phyloP scores from a whole-genome alignment of 2,888 invertebrate genomes.

The Dysmachus trigonus region DNA sequence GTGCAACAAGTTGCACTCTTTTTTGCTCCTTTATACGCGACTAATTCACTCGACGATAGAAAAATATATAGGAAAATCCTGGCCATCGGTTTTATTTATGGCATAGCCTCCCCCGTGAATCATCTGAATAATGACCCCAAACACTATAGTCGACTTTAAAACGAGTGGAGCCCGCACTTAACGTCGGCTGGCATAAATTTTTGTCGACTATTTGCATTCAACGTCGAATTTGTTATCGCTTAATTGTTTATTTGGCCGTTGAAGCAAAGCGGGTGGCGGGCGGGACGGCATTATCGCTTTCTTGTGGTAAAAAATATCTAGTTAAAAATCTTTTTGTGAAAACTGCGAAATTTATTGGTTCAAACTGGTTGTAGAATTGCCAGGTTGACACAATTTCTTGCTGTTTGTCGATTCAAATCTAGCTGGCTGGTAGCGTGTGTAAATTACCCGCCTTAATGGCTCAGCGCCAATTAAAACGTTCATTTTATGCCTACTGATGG shows the following conservation, averaged over 20 bases:
- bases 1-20: neutral
- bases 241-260: neutral
- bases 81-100: neutral
- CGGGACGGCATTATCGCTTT: neutral
- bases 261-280: neutral
- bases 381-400: neutral
- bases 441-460: neutral
- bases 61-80: neutral
- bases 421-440: neutral
- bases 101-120: neutral
- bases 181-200: neutral
- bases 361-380: neutral
- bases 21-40: neutral
- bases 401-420: neutral
- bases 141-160: neutral
- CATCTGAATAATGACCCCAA: neutral
- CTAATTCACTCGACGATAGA: neutral
- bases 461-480: neutral
- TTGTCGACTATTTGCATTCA: neutral
- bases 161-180: neutral
- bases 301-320: neutral
- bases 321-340: neutral
- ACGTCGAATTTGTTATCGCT: neutral
- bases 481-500: neutral
- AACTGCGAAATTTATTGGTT: neutral